Base-by-base conservation (phyloP, 2,797 vertebrate species). In the Hydrophis major region DNA sequence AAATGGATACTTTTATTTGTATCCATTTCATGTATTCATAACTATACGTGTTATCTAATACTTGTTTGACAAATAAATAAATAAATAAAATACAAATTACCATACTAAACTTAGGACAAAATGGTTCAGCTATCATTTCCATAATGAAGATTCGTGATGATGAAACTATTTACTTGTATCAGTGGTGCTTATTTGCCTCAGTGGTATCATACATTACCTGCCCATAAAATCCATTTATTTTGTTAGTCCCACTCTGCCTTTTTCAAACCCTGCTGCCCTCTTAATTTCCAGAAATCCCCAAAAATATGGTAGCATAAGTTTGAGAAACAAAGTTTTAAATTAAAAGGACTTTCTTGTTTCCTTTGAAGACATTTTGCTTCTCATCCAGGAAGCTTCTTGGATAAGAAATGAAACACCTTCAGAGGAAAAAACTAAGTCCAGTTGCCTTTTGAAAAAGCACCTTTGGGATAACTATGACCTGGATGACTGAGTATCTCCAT, bases 61-160 rank as follows among this genome's bases (percentile, higher is more conserved):
- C 50, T 53, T 53, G 50, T 1, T 53, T 53, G 50, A 53, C 50
- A 53, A 53, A 53, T 53, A 53, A 53, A 53, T 8, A 53, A 53
- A 53, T 53, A 53, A 8, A 50, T 50, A 47, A 47, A 50, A 53
- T 53, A 53, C 8, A 53, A 0, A 28, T 90, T 91, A 95, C 93
- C 11, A 63, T 94, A 95, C 95, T 78, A 74, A 87, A 50, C 5
- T 25, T 7, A 92, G 8, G 16, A 56, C 86, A 61, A 83, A 60
- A 50, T 91, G 53, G 22, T 55, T 89, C 5, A 0, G 93, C 47
- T 37, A 89, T 89, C 92, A 86, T 27, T 87, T 88, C 59, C 74
- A 90, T 92, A 88, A 94, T 94, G 55, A 94, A 93, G 86, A 0
- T 1, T 91, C 86, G 16, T 94, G 92, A 94, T 87, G 87, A 91